Conservation (phyloP, 2,113 vertebrate genomes). For the Phoenicopterus ruber region DNA sequence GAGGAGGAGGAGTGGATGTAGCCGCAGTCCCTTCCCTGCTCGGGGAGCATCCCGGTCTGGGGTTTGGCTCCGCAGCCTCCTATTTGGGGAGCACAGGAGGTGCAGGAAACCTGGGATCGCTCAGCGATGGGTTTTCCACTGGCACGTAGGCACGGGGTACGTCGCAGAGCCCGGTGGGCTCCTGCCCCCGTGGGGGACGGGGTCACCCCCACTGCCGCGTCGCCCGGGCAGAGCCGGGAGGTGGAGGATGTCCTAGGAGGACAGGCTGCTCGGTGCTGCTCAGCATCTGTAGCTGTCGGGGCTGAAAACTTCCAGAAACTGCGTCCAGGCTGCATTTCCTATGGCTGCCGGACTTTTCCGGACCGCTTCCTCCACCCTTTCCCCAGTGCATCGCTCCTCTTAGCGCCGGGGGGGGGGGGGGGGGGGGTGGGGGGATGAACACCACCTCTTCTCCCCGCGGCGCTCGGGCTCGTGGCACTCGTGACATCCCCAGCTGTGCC, state of each 20-base stretch:
- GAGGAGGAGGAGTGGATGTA: background rate
- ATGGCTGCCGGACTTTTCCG: conserved; percentile 32
- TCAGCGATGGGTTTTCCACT: background rate
- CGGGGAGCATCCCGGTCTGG: background rate
- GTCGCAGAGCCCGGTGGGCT: background rate
- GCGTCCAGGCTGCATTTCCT: background rate
- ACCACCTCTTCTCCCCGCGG: background rate
- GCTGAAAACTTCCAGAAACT: conserved; percentile 8
- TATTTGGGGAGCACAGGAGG: rapidly evolving
- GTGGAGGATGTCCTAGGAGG: rapidly evolving
- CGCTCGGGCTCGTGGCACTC: background rate
- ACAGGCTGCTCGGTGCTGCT: background rate
- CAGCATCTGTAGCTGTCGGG: background rate
- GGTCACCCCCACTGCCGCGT: background rate
- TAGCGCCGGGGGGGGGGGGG: rapidly evolving
- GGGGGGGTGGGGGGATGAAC: too few species aligned
- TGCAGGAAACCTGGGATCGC: background rate
- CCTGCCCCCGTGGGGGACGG: rapidly evolving
- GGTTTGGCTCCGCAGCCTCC: background rate
- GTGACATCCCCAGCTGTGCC: background rate
- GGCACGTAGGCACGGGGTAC: rapidly evolving
- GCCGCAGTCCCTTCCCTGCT: background rate
- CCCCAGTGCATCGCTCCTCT: background rate
- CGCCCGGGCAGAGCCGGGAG: rapidly evolving
- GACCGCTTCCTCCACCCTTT: background rate